Evolutionary conservation across 2,888 invertebrate genomes (phyloP).

Genomic region (Drosophila macrothrix): DNA sequence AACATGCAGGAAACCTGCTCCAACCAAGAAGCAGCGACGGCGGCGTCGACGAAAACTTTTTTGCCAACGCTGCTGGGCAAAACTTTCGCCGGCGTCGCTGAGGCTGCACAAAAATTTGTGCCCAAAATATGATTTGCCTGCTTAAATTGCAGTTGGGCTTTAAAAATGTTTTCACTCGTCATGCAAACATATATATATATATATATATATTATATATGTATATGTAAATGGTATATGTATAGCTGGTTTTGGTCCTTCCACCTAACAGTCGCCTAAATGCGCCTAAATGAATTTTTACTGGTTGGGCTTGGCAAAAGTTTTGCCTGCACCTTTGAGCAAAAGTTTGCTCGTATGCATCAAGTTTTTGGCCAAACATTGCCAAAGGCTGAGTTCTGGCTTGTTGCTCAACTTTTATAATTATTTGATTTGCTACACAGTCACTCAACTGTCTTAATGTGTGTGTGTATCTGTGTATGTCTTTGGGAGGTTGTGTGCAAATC

Average conservation of each 20-base stretch:
- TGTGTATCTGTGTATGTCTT: background rate
- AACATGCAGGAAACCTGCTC: slow-evolving; percentile 46
- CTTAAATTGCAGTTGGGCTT: slow-evolving; percentile 61
- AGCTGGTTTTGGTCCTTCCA: slow-evolving; percentile 24
- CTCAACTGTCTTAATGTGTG: slow-evolving; percentile 22
- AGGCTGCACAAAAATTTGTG: slow-evolving; percentile 74
- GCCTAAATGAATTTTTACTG: slow-evolving; percentile 79
- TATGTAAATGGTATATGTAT: background rate
- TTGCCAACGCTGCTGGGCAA: slow-evolving; percentile 68
- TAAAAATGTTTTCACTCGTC: slow-evolving; percentile 53
- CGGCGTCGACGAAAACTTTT: slow-evolving; percentile 56
- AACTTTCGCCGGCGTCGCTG: slow-evolving; percentile 68
- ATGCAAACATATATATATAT: slow-evolving; percentile 10
- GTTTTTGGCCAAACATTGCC: slow-evolving; percentile 65
- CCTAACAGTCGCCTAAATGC: slow-evolving; percentile 66
- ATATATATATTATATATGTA: background rate
- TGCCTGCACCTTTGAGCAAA: slow-evolving; percentile 70
- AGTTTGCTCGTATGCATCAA: slow-evolving; percentile 57
- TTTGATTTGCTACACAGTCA: slow-evolving; percentile 75
- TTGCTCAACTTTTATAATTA: slow-evolving; percentile 82
- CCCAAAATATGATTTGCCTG: slow-evolving; percentile 69
- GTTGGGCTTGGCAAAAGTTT: slow-evolving; percentile 68
- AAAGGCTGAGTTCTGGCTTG: slow-evolving; percentile 45
- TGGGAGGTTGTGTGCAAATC: slow-evolving; percentile 12
- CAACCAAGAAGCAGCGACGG: slow-evolving; percentile 30